A percentile compares a stretch with the other conserved stretches of the same genome.
Conservation (phyloP, 2,797 vertebrate species). For the Chelonia mydas region DNA sequence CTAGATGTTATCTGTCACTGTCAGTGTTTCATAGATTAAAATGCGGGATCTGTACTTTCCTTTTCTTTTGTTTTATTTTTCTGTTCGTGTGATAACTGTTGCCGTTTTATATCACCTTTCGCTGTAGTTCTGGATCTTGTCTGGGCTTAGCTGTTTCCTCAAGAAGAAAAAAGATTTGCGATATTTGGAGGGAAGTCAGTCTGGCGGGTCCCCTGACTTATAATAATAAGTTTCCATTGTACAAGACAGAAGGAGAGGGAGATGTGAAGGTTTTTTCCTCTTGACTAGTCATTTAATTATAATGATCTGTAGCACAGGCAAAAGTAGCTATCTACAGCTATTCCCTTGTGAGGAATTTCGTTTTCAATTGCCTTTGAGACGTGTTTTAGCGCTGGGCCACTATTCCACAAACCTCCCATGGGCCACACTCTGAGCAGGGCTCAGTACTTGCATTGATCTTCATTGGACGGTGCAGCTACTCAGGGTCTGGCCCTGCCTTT, state of each 20-base stretch:
- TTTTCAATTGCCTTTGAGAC: neutral
- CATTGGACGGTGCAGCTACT: neutral
- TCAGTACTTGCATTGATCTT: neutral
- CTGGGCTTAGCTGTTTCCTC: slow-evolving; percentile 33
- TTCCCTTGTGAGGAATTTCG: neutral
- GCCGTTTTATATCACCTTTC: slow-evolving; percentile 40
- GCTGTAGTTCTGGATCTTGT: slow-evolving; percentile 28
- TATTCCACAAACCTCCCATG: neutral
- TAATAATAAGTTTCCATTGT: neutral
- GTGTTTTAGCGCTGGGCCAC: neutral
- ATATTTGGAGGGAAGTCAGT: neutral
- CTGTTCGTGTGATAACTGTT: neutral
- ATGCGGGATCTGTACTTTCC: slow-evolving; percentile 61
- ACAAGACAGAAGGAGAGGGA: neutral
- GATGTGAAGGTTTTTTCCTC: neutral
- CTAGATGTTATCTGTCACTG: slow-evolving; percentile 39
- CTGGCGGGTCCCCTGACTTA: neutral
- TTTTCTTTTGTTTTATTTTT: slow-evolving; percentile 34
- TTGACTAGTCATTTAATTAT: neutral
- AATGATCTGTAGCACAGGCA: accelerated
- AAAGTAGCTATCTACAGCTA: accelerated
- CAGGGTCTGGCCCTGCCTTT: neutral
- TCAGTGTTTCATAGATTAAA: slow-evolving; percentile 74
- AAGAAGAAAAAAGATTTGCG: neutral
- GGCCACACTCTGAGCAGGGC: neutral